Base-by-base conservation (phyloP, 2,113 vertebrate genomes). In the Pogonocichla stellata region DNA sequence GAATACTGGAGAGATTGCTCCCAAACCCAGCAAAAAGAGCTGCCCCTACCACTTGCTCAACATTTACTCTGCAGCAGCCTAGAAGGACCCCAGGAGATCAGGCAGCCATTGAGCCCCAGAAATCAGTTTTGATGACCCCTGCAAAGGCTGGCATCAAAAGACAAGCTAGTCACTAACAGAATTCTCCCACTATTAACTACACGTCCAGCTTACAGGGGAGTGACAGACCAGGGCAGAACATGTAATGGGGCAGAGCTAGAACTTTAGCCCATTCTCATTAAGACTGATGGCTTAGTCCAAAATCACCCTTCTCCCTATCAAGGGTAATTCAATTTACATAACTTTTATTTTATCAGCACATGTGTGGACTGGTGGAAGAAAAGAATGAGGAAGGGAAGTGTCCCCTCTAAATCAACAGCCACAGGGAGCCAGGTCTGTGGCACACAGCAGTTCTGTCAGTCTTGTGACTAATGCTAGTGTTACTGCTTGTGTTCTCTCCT, bases 141-240 rank as follows among this genome's bases (percentile, higher is more conserved):
- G 40, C 15, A 48, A 72, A 65, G 40, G 19, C 31, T 33, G 34
- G 14, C 14, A 34, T 8, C 16, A 50, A 43, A 86, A 69, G 36
- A n/a, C 26, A 83, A 72, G 19, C 19, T 24, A 38, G 65, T 42
- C 53, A 66, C 26, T 11, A 67, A 8, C 17, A 51, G 48, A 26
- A 1, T 48, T 70, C 56, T 73, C 28, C 19, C 33, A 31, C 36
- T 31, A 22, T 22, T 53, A 23, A 25, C 17, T 26, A 12, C 24
- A 10, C 0, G 1, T 36, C 12, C 70, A 82, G 33, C 58, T 48
- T 8, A 33, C 2, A 31, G 1, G 1, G 24, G 8, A 77, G 69
- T 14, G 58, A 71, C 20, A 38, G 47, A 38, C 2, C 3, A 4
- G 51, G 40, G 26, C 40, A 43, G 25, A 14, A 16, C 70, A 40